These are phyloP conservation scores for Parauchenoglanis ngamensis DNA, from an alignment of 2,797 vertebrate genomes.

Conservation along the genomic window DNA sequence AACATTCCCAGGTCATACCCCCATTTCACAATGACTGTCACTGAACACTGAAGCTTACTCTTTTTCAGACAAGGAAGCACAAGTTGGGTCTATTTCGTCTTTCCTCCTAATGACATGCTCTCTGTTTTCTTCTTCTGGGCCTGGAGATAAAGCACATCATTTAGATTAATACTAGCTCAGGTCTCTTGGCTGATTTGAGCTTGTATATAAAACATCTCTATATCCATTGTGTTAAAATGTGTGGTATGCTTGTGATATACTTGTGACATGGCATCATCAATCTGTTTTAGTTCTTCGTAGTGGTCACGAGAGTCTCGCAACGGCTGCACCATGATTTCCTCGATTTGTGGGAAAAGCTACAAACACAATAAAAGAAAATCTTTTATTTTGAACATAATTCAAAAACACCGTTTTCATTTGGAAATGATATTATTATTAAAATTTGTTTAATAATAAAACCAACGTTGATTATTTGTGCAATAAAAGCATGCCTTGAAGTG, in stretches of 20 bases:
- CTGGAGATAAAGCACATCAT: constrained; percentile 67
- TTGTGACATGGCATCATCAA: constrained; percentile 89
- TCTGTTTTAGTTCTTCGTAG: constrained; percentile 92
- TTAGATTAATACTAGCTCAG: neutral
- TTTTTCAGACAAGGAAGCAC: constrained; percentile 16
- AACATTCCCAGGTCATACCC: neutral
- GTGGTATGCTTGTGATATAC: constrained; percentile 65
- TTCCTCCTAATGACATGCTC: constrained; percentile 72
- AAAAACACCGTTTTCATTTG: neutral
- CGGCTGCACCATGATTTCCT: constrained; percentile 93
- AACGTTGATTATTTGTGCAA: neutral
- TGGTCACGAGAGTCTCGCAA: constrained; percentile 91
- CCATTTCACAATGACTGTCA: neutral
- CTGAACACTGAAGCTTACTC: constrained; percentile 1
- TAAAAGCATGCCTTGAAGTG: neutral
- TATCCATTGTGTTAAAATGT: neutral
- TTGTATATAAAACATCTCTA: neutral
- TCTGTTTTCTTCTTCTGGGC: constrained; percentile 85
- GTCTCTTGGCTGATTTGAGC: neutral
- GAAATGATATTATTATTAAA: neutral
- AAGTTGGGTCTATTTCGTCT: constrained; percentile 70
- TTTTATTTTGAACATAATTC: neutral
- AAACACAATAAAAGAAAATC: constrained; percentile 4
- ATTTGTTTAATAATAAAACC: too few relatives aligned
- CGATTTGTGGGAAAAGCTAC: constrained; percentile 92